phyloP scores from a whole-genome alignment of 1,140 invertebrate genomes.

The Pseudomyrmex cubaensis region DNA sequence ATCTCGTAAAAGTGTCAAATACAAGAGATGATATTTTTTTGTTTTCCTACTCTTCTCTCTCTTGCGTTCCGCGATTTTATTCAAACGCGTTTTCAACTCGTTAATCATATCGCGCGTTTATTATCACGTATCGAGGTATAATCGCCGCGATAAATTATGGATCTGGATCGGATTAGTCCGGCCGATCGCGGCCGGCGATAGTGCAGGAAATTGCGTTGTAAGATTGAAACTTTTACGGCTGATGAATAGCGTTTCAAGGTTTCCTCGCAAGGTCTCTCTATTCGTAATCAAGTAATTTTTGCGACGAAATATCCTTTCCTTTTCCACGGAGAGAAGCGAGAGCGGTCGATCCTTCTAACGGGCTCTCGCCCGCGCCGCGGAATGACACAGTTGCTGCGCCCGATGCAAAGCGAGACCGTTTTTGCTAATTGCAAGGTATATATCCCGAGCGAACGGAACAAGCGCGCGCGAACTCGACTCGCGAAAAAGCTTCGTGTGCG shows the following conservation, averaged over 20 bases:
- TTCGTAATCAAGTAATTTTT: neutral
- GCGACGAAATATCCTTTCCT: neutral
- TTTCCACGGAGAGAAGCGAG: conserved; percentile 10
- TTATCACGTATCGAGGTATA: conserved; percentile 13
- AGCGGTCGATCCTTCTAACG: conserved; percentile 22
- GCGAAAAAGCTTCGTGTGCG: conserved; percentile 48
- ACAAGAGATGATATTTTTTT: neutral
- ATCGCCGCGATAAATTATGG: conserved; percentile 11
- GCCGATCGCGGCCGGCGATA: neutral
- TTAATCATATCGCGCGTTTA: neutral
- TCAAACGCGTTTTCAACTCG: too few relatives aligned
- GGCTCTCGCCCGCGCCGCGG: neutral
- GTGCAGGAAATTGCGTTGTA: conserved; percentile 26
- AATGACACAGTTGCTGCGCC: conserved; percentile 48
- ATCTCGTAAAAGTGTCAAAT: neutral
- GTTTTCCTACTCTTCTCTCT: neutral
- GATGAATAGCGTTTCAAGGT: conserved; percentile 30
- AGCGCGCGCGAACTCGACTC: conserved; percentile 23
- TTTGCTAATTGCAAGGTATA: conserved; percentile 52
- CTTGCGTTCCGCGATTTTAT: too few relatives aligned
- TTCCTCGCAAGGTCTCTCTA: conserved; percentile 18
- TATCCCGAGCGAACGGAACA: conserved; percentile 43
- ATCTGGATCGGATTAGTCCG: conserved; percentile 9
- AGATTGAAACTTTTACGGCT: conserved; percentile 16
- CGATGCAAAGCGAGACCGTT: conserved; percentile 40